Base-by-base conservation (phyloP, 2,888 invertebrate species). In the Timema cristinae region DNA sequence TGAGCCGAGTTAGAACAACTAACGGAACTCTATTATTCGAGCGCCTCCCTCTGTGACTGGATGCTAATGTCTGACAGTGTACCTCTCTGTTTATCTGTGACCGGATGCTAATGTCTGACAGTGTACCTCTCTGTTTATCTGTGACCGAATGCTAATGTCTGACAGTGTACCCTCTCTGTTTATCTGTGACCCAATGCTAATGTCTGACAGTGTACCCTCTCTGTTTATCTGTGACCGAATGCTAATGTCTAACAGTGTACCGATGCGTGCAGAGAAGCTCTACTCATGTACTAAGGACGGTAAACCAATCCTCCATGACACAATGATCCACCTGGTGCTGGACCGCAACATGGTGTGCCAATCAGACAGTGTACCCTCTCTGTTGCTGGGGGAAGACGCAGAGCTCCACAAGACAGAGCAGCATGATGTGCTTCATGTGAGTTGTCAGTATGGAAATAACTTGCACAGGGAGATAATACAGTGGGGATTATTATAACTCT, bases 271-370 rank as follows among this genome's bases (percentile, higher is more conserved):
- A 71, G 90, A 90, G 79, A 87, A 90, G 76, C 83, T 93, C 76
- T 94, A 95, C 82, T 89, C 88, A 75, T 92, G 91, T 80, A 86
- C 87, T 73, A 84, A 88, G 70, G 86, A 87, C 73, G 94, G 93
- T n/a, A 89, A 89, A 78, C 94, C 96, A 6, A 93, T 97, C 79
- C 83, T 97, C 74, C 94, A 97, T 82, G 91, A 97, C 82, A 97
- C 97, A 0, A 88, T 92, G 70, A 84, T 97, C 71, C 90, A 91
- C 77, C 84, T 97, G 69, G 85, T 85, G 66, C 82, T 93, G 10
- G 85, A 86, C 77, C 86, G 87, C 50, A 70, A 77, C 13, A 76
- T 77, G 56, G 78, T 77, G 75, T 75, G 72, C 79, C 82, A 74
- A 80, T 81, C 7, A 79, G 80, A 77, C 73, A 82, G 78, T 75